These are phyloP conservation scores for Hemicentrotus pulcherrimus DNA, from an alignment of 35 echinoderm and acorn worm genomes.

Conservation along the genomic window DNA sequence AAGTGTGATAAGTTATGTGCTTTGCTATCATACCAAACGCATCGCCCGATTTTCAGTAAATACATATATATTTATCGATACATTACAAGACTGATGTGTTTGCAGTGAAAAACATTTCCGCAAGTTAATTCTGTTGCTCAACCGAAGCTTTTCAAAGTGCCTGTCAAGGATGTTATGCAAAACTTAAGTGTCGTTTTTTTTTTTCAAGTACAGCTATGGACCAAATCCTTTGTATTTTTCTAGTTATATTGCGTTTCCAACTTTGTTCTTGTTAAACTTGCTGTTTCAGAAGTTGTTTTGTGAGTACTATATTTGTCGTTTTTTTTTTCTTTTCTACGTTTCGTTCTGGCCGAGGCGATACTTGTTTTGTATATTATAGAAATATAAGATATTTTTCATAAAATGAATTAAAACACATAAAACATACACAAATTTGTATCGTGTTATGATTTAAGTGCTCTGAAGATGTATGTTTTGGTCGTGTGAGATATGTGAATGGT, in stretches of 20 bases:
- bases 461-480: neutral
- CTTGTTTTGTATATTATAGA: slow-evolving; percentile 33
- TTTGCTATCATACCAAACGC: neutral
- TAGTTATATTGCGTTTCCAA: neutral
- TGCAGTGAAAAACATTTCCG: neutral
- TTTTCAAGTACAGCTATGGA: neutral
- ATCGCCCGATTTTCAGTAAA: neutral
- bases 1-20: neutral
- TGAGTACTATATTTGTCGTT: neutral
- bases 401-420: slow-evolving; percentile 26
- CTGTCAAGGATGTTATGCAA: neutral
- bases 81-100: neutral
- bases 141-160: neutral
- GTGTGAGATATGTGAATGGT: neutral
- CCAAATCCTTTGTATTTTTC: slow-evolving; percentile 17
- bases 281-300: neutral
- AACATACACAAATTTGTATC: neutral
- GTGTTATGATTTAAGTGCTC: neutral
- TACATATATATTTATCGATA: neutral
- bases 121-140: too few species aligned
- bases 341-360: slow-evolving; percentile 28
- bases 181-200: neutral
- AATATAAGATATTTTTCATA: slow-evolving; percentile 41
- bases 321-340: neutral
- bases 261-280: neutral